Evolutionary conservation across 1,140 invertebrate genomes (phyloP).

Genomic region (Amyelois transitella): DNA sequence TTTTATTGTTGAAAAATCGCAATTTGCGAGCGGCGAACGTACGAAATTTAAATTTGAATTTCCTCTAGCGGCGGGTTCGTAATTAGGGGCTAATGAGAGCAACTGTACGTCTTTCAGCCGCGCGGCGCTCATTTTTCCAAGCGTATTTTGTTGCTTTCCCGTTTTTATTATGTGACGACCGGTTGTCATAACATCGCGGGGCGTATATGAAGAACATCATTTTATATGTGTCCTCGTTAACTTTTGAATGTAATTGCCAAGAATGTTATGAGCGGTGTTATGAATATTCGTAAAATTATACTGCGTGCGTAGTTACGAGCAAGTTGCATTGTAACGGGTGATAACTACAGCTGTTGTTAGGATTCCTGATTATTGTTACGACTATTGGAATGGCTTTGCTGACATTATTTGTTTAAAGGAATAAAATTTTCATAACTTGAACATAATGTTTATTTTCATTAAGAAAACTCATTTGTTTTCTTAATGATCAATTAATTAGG

Average conservation of each 20-base stretch:
- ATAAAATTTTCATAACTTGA: not conserved
- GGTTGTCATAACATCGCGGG: conserved; percentile 30
- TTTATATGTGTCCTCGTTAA: conserved; percentile 36
- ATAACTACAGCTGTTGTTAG: not conserved
- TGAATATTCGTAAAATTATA: not conserved
- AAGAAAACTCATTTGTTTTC: too few relatives aligned
- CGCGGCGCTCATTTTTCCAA: conserved; percentile 33
- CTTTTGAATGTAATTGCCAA: conserved; percentile 20
- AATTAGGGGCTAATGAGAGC: conserved; percentile 68
- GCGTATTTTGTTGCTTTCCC: conserved; percentile 30
- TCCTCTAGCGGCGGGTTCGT: conserved; percentile 42
- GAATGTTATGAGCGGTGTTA: not conserved
- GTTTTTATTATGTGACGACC: conserved; percentile 46
- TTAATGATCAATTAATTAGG: too few relatives aligned
- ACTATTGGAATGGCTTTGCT: not conserved
- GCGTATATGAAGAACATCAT: not conserved
- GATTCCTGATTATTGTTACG: not conserved
- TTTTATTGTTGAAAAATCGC: conserved; percentile 65
- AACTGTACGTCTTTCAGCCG: conserved; percentile 37
- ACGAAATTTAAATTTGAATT: conserved; percentile 67
- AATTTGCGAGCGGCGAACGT: conserved; percentile 47
- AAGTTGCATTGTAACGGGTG: not conserved
- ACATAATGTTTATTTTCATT: too few relatives aligned
- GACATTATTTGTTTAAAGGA: not conserved
- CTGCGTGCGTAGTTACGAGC: not conserved